Percentiles rank a stretch among this genome's conserved stretches.
Evolutionary conservation across 2,888 invertebrate species (phyloP).

Genomic region (Pyrgus malvae): DNA sequence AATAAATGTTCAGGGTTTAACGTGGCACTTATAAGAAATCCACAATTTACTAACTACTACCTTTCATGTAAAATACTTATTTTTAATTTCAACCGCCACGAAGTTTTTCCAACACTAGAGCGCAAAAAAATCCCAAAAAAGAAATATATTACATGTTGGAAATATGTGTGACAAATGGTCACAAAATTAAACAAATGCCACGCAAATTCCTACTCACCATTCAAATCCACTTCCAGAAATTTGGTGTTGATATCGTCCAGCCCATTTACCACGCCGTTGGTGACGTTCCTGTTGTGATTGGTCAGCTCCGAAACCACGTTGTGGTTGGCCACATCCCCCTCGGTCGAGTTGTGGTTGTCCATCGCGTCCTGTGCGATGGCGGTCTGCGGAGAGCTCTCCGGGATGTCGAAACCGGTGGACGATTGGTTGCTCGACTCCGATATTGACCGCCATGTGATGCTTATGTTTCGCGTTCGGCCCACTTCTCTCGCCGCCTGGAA

Average conservation of each 20-base stretch:
- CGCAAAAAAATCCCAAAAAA: no score
- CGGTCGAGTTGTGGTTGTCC: constrained; percentile 29
- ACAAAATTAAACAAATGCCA: not conserved
- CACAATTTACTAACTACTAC: no score
- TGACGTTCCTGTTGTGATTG: constrained; percentile 41
- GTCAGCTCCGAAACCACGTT: constrained; percentile 43
- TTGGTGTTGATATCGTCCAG: constrained; percentile 57
- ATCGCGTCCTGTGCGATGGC: not conserved
- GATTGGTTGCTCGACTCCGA: constrained; percentile 77
- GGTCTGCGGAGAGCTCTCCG: constrained; percentile 42
- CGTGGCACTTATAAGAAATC: no score
- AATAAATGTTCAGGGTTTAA: no score
- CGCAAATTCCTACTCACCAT: no score
- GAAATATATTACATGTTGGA: no score
- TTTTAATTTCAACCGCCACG: no score
- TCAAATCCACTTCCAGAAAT: constrained; percentile 70
- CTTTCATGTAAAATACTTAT: no score
- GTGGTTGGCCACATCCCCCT: constrained; percentile 43
- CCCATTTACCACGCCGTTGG: constrained; percentile 50
- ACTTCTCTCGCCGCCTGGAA: constrained; percentile 58
- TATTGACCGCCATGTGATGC: constrained; percentile 76
- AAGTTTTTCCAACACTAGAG: no score
- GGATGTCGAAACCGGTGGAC: constrained; percentile 60
- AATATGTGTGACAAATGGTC: no score
- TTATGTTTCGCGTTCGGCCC: constrained; percentile 63